Conservation (phyloP, 2,797 vertebrate genomes). For the Pangasius mekongensis region DNA sequence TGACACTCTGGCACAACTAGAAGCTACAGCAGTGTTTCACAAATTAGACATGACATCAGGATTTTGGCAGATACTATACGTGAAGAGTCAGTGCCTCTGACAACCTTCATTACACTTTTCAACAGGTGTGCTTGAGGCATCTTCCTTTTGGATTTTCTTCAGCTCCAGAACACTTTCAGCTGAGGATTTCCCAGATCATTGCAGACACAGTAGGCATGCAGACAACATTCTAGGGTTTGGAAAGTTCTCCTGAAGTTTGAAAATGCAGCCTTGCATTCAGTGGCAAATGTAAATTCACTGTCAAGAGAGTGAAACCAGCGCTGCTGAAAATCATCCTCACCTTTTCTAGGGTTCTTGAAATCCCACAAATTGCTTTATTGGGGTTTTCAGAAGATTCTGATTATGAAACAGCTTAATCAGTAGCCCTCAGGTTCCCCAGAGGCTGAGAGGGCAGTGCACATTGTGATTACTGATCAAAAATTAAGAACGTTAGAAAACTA, state of each 20-base stretch:
- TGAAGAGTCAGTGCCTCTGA: conserved; percentile 23
- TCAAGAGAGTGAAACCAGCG: conserved; percentile 15
- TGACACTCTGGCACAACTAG: conserved; percentile 19
- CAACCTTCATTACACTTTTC: conserved; percentile 32
- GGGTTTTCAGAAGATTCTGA: background rate
- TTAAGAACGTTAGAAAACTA: background rate
- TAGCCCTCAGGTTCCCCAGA: background rate
- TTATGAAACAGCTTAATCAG: background rate
- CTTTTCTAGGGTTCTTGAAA: background rate
- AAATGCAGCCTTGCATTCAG: conserved; percentile 29
- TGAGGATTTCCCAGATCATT: conserved; percentile 22
- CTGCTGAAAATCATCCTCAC: conserved; percentile 21
- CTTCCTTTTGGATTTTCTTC: conserved; percentile 13
- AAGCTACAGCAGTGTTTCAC: conserved; percentile 29
- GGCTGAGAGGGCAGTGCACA: background rate
- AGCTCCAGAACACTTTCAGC: conserved; percentile 24
- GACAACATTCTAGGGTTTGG: conserved; percentile 17
- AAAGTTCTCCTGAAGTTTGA: conserved; percentile 28
- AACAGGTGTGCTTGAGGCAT: conserved; percentile 32
- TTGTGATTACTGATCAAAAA: background rate
- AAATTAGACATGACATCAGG: conserved; percentile 38
- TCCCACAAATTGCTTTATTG: background rate
- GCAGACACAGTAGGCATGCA: conserved; percentile 3
- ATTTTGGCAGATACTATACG: conserved; percentile 27
- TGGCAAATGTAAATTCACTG: conserved; percentile 30